Evolutionary conservation across 53 echinoderm and acorn worm species (phyloP), one percentile per base, ranked within the genome.

Genomic region (Temnopleurus reevesii): DNA sequence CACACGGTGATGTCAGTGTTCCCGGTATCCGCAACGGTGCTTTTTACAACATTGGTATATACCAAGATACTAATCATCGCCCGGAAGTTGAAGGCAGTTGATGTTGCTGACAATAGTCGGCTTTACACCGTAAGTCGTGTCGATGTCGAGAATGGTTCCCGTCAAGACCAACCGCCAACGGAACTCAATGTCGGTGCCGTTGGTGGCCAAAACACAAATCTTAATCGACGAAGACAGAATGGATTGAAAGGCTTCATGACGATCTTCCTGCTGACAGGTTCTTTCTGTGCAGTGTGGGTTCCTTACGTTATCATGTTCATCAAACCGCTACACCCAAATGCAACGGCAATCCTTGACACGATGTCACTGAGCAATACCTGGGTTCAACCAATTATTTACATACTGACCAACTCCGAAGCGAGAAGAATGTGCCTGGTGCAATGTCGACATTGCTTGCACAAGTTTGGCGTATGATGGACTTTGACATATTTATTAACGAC

Each of bases 341-440:
- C n/a, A n/a, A n/a, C n/a, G n/a, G n/a, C n/a, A n/a, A n/a, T 41
- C 0, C 7, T 71, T 0, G 71, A 71, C 2, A 21, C 0, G 43
- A 41, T 71, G 15, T 71, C 71, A 8, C 41, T 41, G 19, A 38
- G 71, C 13, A 71, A 23, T 41, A 71, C 71, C 2, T 41, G 71
- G 71, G 13, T 71, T 1, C 71, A 71, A 41, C 71, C 71, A 25
- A 38, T 71, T n/a, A 5, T 71, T 25, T 71, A 71, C 23, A 36
- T 71, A 8, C 0, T 41, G 8, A 71, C 71, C 71, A 71, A 71
- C 21, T 36, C 71, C 0, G 71, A 71, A 71, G 71, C 15, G 0
- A 71, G 71, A 23, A 41, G 8, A 23, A 71, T 71, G 71, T 71
- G 71, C 71, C 21, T 71, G n/a, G n/a, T n/a, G n/a, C n/a, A n/a